Conservation (phyloP, 1,140 invertebrate species). For the Hyles vespertilio region DNA sequence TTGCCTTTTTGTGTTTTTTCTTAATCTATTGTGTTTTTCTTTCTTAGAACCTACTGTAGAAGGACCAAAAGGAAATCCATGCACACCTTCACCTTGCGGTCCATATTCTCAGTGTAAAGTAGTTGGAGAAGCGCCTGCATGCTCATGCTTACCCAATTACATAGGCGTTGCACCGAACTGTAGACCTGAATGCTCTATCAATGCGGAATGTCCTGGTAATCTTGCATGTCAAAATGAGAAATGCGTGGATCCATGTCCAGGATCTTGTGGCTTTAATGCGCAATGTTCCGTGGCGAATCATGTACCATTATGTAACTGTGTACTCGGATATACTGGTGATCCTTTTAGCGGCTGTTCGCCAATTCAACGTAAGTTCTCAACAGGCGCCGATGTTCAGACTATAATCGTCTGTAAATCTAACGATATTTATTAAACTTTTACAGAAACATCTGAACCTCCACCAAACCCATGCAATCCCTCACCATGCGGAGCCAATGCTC, state of each 20-base stretch:
- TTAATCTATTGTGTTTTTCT: conserved; percentile 51
- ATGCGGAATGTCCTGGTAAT: conserved; percentile 85
- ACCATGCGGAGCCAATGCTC: conserved; percentile 90
- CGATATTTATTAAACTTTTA: conserved; percentile 19
- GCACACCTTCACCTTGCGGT: conserved; percentile 87
- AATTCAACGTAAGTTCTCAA: conserved; percentile 61
- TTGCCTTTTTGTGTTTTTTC: conserved; percentile 21
- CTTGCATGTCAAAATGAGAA: conserved; percentile 85
- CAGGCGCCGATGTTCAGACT: not conserved
- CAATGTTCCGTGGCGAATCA: conserved; percentile 84
- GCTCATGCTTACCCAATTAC: conserved; percentile 82
- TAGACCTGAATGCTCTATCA: conserved; percentile 85
- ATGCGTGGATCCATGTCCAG: conserved; percentile 88
- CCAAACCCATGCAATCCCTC: conserved; percentile 85
- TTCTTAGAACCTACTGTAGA: conserved; percentile 71
- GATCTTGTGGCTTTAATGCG: conserved; percentile 84
- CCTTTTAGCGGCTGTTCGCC: conserved; percentile 82
- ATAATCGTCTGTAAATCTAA: conserved; percentile 1
- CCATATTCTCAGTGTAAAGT: conserved; percentile 86
- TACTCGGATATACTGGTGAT: conserved; percentile 83
- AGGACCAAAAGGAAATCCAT: conserved; percentile 79
- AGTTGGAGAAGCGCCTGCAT: conserved; percentile 82
- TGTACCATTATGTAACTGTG: conserved; percentile 84
- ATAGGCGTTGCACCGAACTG: conserved; percentile 80
- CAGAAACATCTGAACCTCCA: conserved; percentile 54